Evolutionary conservation across 2,797 vertebrate species (phyloP).

Genomic region (Urophycis tenuis): DNA sequence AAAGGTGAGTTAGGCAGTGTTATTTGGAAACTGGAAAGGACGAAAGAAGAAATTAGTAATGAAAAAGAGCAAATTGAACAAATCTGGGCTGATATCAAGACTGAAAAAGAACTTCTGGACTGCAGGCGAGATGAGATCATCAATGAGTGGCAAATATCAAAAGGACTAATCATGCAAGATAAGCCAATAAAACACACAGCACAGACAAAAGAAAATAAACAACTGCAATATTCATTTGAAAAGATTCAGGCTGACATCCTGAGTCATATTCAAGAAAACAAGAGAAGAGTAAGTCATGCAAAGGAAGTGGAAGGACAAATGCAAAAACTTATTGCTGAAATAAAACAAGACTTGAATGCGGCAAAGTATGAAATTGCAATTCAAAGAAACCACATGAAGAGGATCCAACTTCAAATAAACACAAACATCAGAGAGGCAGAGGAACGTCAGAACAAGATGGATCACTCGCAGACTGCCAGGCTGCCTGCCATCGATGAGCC

Average conservation of each 20-base stretch:
- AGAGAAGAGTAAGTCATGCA: constrained; percentile 33
- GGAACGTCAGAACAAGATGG: constrained; percentile 25
- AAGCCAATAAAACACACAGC: constrained; percentile 24
- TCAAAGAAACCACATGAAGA: constrained; percentile 32
- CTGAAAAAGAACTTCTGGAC: constrained; percentile 43
- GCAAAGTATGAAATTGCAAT: constrained; percentile 29
- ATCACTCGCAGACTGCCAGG: constrained; percentile 22
- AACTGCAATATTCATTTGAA: constrained; percentile 25
- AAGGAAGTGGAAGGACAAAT: constrained; percentile 41
- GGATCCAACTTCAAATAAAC: constrained; percentile 38
- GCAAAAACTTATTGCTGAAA: constrained; percentile 31
- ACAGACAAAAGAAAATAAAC: constrained; percentile 17
- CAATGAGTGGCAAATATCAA: constrained; percentile 35
- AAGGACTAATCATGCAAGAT: constrained; percentile 32
- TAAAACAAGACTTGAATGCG: constrained; percentile 43
- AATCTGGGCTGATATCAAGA: constrained; percentile 41
- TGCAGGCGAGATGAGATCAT: constrained; percentile 35
- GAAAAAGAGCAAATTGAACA: constrained; percentile 49
- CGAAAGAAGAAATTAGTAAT: constrained; percentile 34
- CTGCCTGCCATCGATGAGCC: constrained; percentile 18
- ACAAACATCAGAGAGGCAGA: constrained; percentile 39
- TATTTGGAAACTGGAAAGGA: constrained; percentile 32
- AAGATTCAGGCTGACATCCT: constrained; percentile 31
- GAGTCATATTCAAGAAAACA: constrained; percentile 36
- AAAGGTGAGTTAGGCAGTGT: constrained; percentile 35